These are phyloP conservation scores for Myathropa florea DNA, from an alignment of 2,888 invertebrate species.

Conservation along the genomic window DNA sequence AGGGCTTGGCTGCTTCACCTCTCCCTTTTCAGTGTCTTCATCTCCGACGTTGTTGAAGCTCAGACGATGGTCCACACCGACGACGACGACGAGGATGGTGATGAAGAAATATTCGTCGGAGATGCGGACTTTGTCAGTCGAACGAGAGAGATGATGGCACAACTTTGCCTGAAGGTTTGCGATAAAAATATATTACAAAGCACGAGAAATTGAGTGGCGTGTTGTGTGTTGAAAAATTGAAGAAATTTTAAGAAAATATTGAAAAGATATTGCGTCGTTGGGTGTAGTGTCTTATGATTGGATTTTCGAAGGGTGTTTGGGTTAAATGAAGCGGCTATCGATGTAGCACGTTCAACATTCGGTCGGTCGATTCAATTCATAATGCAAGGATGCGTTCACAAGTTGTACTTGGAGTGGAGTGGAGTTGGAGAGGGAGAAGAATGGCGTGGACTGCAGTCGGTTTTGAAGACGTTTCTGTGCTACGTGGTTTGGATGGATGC, in stretches of 20 bases:
- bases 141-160: slow-evolving; percentile 30
- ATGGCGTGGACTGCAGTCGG: too few relatives aligned
- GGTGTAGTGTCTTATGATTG: slow-evolving; percentile 51
- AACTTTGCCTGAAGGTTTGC: slow-evolving; percentile 60
- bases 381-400: neutral
- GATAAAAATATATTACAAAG: slow-evolving; percentile 52
- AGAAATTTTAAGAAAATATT: slow-evolving; percentile 32
- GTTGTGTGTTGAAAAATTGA: slow-evolving; percentile 37
- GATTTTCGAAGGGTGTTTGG: slow-evolving; percentile 21
- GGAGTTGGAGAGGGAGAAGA: neutral
- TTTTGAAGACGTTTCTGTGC: neutral
- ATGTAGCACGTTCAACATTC: neutral
- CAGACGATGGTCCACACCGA: neutral
- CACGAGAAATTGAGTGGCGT: neutral
- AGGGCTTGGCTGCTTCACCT: neutral
- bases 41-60: neutral
- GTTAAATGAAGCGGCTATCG: neutral
- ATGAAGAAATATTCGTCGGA: slow-evolving; percentile 60
- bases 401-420: neutral
- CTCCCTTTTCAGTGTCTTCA: neutral
- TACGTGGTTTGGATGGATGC: neutral
- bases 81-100: slow-evolving; percentile 23
- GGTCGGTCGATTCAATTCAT: neutral
- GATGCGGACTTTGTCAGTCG: slow-evolving; percentile 47
- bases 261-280: slow-evolving; percentile 24